Base-by-base conservation (phyloP, 1,140 invertebrate genomes). In the Leptoteleia sp. region DNA sequence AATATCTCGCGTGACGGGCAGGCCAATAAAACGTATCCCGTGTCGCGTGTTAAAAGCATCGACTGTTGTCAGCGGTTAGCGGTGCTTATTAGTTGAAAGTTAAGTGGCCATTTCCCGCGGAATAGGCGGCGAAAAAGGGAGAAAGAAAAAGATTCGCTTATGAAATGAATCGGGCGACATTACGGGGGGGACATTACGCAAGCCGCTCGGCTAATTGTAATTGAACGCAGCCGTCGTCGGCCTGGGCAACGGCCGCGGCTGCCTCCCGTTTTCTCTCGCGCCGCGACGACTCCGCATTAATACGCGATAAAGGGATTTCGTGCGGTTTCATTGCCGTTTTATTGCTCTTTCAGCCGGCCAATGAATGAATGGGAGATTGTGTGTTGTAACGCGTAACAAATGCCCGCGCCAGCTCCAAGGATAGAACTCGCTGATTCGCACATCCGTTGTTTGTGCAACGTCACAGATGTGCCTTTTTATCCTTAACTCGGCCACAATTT, bases 81-180 rank as follows among this genome's bases (percentile, higher is more conserved):
- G 52, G 33, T 64, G 70, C 70, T 75, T 65, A 76, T 76, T 76
- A 76, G 72, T 76, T 68, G 72, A 76, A 76, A 76, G 72, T 76
- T 76, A 76, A 76, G 48, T 64, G 55, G 4, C 33, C 48, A 47
- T 75, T 75, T 67, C 35, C 59, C 59, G 70, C 17, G 59, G 25
- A 61, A 62, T 29, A 55, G 40, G 12, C 22, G 37, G 17, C 22
- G 11, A 48, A 55, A 57, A 68, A 55, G n/a, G n/a, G n/a, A n/a
- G n/a, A n/a, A n/a, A n/a, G n/a, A n/a, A n/a, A n/a, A n/a, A n/a
- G n/a, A n/a, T n/a, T n/a, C n/a, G n/a, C n/a, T n/a, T n/a, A n/a
- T n/a, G n/a, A n/a, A n/a, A n/a, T n/a, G n/a, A n/a, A n/a, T n/a
- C n/a, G n/a, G n/a, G n/a, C n/a, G n/a, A n/a, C n/a, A n/a, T n/a